Percentiles rank a stretch among this genome's conserved stretches.
These are phyloP conservation scores for Phrynocephalus forsythii DNA, from an alignment of 2,797 vertebrate species.

Conservation along the genomic window DNA sequence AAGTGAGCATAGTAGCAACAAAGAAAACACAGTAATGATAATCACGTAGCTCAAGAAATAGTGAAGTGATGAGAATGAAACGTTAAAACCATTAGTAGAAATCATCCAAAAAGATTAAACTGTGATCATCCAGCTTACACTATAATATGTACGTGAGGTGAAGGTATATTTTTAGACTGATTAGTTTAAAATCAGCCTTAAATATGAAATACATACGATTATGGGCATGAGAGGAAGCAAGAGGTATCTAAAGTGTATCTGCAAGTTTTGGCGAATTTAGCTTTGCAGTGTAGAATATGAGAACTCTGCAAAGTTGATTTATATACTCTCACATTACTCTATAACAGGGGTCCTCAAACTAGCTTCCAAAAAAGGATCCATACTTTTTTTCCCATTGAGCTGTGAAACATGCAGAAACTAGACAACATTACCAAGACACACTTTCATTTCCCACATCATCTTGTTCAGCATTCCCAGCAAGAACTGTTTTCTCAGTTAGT, in stretches of 20 bases:
- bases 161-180: background rate
- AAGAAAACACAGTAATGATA: slow-evolving; percentile 72
- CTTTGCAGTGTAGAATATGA: background rate
- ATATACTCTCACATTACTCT: background rate
- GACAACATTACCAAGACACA: background rate
- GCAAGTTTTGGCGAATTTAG: background rate
- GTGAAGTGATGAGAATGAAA: slow-evolving; percentile 36
- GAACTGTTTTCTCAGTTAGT: background rate
- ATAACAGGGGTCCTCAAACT: background rate
- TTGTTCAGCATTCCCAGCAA: background rate
- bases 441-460: background rate
- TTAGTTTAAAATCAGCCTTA: slow-evolving; percentile 21
- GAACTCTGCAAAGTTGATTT: background rate
- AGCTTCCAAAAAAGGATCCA: background rate
- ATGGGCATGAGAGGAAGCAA: background rate
- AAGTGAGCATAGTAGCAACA: slow-evolving; percentile 58
- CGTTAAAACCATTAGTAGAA: slow-evolving; percentile 55
- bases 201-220: background rate
- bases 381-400: background rate
- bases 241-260: background rate
- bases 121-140: slow-evolving; percentile 31
- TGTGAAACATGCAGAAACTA: background rate
- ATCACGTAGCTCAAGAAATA: slow-evolving; percentile 56
- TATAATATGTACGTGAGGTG: background rate
- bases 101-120: background rate